These are phyloP conservation scores for Heliconius sara DNA, from an alignment of 2,888 invertebrate genomes.

Conservation along the genomic window DNA sequence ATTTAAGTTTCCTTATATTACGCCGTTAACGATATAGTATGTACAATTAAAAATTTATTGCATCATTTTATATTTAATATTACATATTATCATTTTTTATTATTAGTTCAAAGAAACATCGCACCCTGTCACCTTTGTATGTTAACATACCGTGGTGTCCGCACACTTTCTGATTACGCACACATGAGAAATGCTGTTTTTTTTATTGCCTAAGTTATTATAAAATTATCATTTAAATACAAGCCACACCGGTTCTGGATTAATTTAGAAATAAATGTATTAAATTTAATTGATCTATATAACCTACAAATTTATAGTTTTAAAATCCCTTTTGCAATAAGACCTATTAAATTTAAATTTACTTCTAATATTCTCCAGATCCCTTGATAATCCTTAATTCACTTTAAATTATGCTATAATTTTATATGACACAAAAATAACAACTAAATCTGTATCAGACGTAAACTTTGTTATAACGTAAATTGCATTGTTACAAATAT, in stretches of 20 bases:
- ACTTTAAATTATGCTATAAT: slow-evolving; percentile 15
- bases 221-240: slow-evolving; percentile 26
- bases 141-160: slow-evolving; percentile 35
- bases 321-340: slow-evolving; percentile 19
- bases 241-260: slow-evolving; percentile 9
- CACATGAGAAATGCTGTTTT: slow-evolving; percentile 18
- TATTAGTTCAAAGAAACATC: slow-evolving; percentile 47
- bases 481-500: slow-evolving; percentile 76
- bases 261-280: slow-evolving; percentile 29
- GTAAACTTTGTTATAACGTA: slow-evolving; percentile 60
- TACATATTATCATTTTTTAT: slow-evolving; percentile 44
- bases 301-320: slow-evolving; percentile 10
- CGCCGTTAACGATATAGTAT: slow-evolving; percentile 41
- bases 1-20: slow-evolving; percentile 44
- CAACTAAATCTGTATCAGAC: slow-evolving; percentile 80
- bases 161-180: slow-evolving; percentile 24
- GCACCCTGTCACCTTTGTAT: slow-evolving; percentile 50
- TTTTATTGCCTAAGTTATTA: slow-evolving; percentile 29
- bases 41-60: slow-evolving; percentile 49
- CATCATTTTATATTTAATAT: slow-evolving; percentile 47
- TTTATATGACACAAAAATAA: slow-evolving; percentile 28
- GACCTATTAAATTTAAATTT: slow-evolving; percentile 25
- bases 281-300: slow-evolving; percentile 24
- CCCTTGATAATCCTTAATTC: neutral
- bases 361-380: slow-evolving; percentile 20